Base-by-base conservation (phyloP, 2,113 vertebrate species). In the Hystrix brachyura region DNA sequence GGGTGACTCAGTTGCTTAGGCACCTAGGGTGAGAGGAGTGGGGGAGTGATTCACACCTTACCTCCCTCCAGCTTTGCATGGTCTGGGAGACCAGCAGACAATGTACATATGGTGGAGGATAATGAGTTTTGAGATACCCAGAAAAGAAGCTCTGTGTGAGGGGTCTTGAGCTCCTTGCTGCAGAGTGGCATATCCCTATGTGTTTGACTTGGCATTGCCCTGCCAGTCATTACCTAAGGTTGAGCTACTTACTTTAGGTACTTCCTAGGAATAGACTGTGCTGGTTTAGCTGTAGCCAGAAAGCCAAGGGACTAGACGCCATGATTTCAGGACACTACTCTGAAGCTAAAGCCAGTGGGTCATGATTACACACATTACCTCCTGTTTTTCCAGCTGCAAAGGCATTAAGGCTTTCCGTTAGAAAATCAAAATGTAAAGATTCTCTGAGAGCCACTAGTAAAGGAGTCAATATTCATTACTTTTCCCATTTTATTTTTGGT, bases 321-420 rank as follows among this genome's bases (percentile, higher is more conserved):
- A 8, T 95, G 93, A 94, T 83, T 94, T 76, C 21, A 81, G 17
- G 79, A 86, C 21, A 80, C 19, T 71, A 3, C 17, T 74, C 57
- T 80, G 57, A 96, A 94, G 71, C 62, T 81, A 13, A 67, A 89
- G 51, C 69, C 92, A 57, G 34, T 82, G n/a, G 34, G 34, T 97
- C 80, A 43, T 87, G 64, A n/a, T 95, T 79, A 85, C n/a, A 74
- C 18, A 64, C 0, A 8, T n/a, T 38, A 21, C 0, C 0, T 62
- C 67, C 25, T 92, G 53, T 92, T 88, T 95, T 81, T 59, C 74
- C 10, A 29, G 51, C 96, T 90, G 2, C 43, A 83, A 27, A 96
- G 94, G 48, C 72, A 65, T 60, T 93, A 64, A 85, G 48, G 29
- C 81, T 90, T 97, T 98, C 55, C 78, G 43, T 57, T 96, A 76